Conservation (phyloP, 1,140 invertebrate genomes). For the Drosophila orena region DNA sequence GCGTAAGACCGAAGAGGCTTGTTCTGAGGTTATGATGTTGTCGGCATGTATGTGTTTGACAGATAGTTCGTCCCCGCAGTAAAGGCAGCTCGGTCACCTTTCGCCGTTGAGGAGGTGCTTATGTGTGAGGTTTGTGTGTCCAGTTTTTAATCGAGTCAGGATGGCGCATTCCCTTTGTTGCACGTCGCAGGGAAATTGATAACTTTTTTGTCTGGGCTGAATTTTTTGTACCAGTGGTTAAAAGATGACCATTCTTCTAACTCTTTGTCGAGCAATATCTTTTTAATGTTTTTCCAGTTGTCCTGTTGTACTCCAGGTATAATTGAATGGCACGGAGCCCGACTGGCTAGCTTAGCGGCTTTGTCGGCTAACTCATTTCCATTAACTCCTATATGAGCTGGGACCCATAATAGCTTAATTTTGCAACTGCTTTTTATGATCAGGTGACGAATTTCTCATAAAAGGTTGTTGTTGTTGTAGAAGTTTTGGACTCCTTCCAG, state of each 20-base stretch:
- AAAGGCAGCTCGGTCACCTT: not conserved
- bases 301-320: constrained; percentile 13
- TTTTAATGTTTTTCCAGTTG: constrained; percentile 11
- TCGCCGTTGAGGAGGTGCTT: too few species aligned
- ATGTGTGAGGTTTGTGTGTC: too few species aligned
- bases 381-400: not conserved
- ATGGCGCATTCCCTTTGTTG: too few species aligned
- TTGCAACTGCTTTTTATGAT: not conserved
- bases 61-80: constrained; percentile 12
- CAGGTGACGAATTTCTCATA: constrained; percentile 1
- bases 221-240: constrained; percentile 2
- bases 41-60: constrained; percentile 1
- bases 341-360: not conserved
- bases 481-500: constrained; percentile 4
- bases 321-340: constrained; percentile 9
- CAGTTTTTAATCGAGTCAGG: too few species aligned
- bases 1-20: too few species aligned
- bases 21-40: not conserved
- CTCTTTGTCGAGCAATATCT: not conserved
- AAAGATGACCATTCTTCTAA: not conserved
- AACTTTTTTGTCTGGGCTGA: not conserved
- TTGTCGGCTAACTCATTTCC: constrained; percentile 3
- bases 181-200: too few species aligned
- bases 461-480: not conserved
- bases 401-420: constrained; percentile 2